Evolutionary conservation across 2,888 invertebrate genomes (phyloP), one percentile per base, ranked within the genome.

Genomic region (Uropetala carovei): DNA sequence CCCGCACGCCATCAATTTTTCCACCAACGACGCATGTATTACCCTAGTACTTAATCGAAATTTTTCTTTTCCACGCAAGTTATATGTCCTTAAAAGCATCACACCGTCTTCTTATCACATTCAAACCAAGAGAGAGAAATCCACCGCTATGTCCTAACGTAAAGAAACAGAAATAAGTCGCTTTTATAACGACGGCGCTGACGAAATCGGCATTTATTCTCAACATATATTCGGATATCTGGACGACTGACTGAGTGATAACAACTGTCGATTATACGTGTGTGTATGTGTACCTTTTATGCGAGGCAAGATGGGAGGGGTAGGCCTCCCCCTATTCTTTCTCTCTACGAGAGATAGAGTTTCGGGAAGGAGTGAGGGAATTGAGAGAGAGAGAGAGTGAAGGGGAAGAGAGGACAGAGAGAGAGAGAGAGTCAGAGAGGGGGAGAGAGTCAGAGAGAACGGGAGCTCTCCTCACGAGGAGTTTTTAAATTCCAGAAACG

Each of bases 371-470:
- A 92, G 92, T 91, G 92, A 93, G 93, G 86, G 92, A 92, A 92
- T 93, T 93, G 92, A 92, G 93, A 93, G 93, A 92, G 92, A 92
- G 93, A 93, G 93, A 92, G 92, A 16, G 83, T 27, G 58, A 58
- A 68, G 59, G 56, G 57, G 27, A 60, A 75, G 60, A 56, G 89
- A 92, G 92, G 83, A 57, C 92, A 27, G 75, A 84, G 64, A 27
- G 68, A 85, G 30, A 60, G 83, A 91, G 83, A 83, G 18, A 86
- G 58, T 30, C 92, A 27, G 75, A 84, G 64, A 27, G 68, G 82
- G 30, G 57, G 83, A 91, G 83, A 83, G 18, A 86, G 30, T 27
- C 64, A 89, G 16, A 64, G 57, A 75, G 84, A 22, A n/a, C 92
- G 81, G 58, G 18, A 59, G 22, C 18, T 30, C n/a, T 30, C 84